Base-by-base conservation (phyloP, 2,113 vertebrate genomes). In the Camelus bactrianus region DNA sequence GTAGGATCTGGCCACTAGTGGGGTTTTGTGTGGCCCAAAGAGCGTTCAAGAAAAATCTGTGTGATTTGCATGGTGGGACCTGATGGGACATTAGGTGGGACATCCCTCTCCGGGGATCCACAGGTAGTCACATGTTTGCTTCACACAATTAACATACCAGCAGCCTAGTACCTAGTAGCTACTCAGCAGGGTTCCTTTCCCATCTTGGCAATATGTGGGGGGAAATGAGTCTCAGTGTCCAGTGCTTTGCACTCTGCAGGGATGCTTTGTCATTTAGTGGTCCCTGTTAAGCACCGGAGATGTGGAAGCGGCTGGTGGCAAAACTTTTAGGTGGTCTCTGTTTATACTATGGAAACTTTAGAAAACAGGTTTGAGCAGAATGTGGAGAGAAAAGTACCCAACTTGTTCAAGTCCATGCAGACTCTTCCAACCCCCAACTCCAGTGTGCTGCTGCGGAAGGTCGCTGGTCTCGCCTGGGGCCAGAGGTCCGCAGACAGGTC, bases 191-290 rank as follows among this genome's bases (percentile, higher is more conserved):
- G 32, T 48, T 46, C 64, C 35, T 79, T 73, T 5, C 14, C 32
- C 15, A 1, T 75, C 56, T 82, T 79, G 70, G 42, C 16, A 60
- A 3, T 17, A 48, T 3, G 4, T 35, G 38, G 77, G 2, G 20
- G 26, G 35, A 38, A 30, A 65, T 10, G 32, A 52, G 32, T 26
- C 20, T 48, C 72, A 14, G 35, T 26, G 26, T 28, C 19, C 52
- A 73, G 54, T 5, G 54, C 67, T 89, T 30, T 79, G 79, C 54
- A 19, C 69, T 96, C 85, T 88, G 35, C 19, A 60, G 38, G 60
- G n/a, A 48, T 35, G 38, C 42, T 58, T 86, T 58, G 56, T 58
- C 54, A 77, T 62, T 65, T 14, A 9, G 50, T 76, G 48, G 38
- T 58, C 50, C 50, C 56, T 62, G 1, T 30, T 79, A 14, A 46